A percentile compares a stretch with the other conserved stretches of the same genome.
Evolutionary conservation across 2,888 invertebrate genomes (phyloP).

Genomic region (Autographa gamma): DNA sequence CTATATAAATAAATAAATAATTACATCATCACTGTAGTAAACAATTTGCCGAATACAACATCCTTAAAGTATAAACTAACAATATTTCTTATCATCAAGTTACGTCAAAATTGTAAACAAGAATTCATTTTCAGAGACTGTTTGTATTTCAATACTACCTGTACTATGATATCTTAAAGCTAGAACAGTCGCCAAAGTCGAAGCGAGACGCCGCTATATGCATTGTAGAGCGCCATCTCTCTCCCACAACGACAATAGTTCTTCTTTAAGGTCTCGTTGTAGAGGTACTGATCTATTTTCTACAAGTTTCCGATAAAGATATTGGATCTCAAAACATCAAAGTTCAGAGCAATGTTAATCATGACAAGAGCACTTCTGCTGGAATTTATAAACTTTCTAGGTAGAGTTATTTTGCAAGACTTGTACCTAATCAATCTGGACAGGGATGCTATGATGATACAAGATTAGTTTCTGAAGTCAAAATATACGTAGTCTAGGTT

Average conservation of each 20-base stretch:
- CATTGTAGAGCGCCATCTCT: too few relatives aligned
- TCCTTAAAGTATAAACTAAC: too few relatives aligned
- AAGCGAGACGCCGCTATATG: too few relatives aligned
- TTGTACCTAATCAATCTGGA: constrained; percentile 4
- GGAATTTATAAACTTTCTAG: background rate
- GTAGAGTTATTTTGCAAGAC: background rate
- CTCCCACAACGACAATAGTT: background rate
- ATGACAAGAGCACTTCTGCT: background rate
- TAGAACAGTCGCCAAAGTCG: too few relatives aligned
- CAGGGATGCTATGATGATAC: background rate
- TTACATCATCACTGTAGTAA: too few relatives aligned
- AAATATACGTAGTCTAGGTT: background rate
- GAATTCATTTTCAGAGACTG: too few relatives aligned
- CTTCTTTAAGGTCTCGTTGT: background rate
- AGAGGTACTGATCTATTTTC: background rate
- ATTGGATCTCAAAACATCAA: constrained; percentile 2
- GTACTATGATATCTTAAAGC: too few relatives aligned
- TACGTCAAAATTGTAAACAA: too few relatives aligned
- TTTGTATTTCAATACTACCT: too few relatives aligned
- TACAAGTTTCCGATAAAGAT: background rate
- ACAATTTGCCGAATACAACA: too few relatives aligned
- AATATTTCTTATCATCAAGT: too few relatives aligned
- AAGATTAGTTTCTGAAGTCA: background rate
- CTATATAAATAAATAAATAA: too few relatives aligned
- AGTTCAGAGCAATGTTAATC: constrained; percentile 4